Base-by-base conservation (phyloP, 1,140 invertebrate species). In the Phthorimaea operculella region DNA sequence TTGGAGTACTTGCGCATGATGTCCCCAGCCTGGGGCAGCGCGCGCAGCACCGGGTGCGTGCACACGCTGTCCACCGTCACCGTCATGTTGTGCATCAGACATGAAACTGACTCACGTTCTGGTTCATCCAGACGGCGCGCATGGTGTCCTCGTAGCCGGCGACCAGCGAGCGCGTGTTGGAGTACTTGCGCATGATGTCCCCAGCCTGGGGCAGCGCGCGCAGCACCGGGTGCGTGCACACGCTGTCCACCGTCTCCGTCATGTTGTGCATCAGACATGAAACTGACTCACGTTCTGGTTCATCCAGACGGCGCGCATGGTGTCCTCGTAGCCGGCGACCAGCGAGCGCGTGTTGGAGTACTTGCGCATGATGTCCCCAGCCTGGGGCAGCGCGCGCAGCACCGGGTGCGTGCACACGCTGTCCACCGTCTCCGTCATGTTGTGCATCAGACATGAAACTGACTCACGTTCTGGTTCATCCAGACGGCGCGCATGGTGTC, bases 401-500 rank as follows among this genome's bases (percentile, higher is more conserved):
- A 94, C 87, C 0, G 89, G 88, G 76, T 95, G 93, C 36, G 87
- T 88, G 21, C 89, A 90, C 0, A 94, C 92, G 14, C 88, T 91
- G 33, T 90, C 87, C 50, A 92, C 88, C 3, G 94, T 83, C 73
- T 94, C 92, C 10, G 90, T 89, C 42, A 95, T 83, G 75, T 94
- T 93, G 47, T 89, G 87, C 70, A 90, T 89, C 36, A 91, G 79
- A 17, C 90, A 91, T n/a, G n/a, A n/a, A n/a, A n/a, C n/a, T n/a
- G n/a, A n/a, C 86, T 89, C 59, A 93, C 93, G 78, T 94, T 93
- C 71, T 94, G 93, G 75, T 93, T 92, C 84, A 94, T 90, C 92
- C 93, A 95, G 3, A 93, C 87, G 51, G 90, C 89, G 1, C 90
- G 87, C 76, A 94, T 92, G 57, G 93, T 92, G 8, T 88, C 83